Evolutionary conservation across 1,140 invertebrate genomes (phyloP).

Genomic region (Neuroterus valhalla): DNA sequence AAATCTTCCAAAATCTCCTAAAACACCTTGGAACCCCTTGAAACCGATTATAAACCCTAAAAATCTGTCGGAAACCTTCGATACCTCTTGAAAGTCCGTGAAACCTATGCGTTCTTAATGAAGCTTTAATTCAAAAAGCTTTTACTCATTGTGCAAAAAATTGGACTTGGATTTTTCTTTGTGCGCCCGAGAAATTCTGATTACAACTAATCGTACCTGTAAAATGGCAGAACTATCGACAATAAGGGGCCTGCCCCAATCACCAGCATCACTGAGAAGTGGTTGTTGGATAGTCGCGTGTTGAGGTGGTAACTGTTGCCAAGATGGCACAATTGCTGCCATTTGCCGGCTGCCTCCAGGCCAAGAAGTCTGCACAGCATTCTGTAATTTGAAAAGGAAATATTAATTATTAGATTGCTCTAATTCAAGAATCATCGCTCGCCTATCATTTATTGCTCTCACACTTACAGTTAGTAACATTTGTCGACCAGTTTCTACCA

Average conservation of each 20-base stretch:
- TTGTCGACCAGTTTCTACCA: constrained; percentile 86
- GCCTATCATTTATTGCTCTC: too few species aligned
- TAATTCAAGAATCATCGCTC: background rate
- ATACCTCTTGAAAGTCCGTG: too few species aligned
- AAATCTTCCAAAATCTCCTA: too few species aligned
- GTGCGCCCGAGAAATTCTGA: background rate
- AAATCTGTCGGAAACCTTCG: too few species aligned
- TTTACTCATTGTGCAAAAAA: background rate
- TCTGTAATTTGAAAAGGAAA: constrained; percentile 71
- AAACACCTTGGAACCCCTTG: too few species aligned
- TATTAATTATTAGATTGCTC: background rate
- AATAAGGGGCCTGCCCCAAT: constrained; percentile 87
- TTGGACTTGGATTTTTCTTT: background rate
- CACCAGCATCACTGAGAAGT: constrained; percentile 80
- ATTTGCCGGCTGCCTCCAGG: constrained; percentile 85
- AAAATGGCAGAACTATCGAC: constrained; percentile 86
- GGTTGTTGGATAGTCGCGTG: constrained; percentile 85
- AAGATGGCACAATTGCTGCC: constrained; percentile 90
- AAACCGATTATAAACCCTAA: too few species aligned
- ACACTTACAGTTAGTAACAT: constrained; percentile 80
- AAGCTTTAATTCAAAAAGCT: background rate
- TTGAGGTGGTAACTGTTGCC: constrained; percentile 86
- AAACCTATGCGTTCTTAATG: too few species aligned
- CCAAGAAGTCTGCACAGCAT: constrained; percentile 89
- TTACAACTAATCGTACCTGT: constrained; percentile 73